These are phyloP conservation scores for Toxostoma redivivum DNA, from an alignment of 2,113 vertebrate species.

Conservation along the genomic window DNA sequence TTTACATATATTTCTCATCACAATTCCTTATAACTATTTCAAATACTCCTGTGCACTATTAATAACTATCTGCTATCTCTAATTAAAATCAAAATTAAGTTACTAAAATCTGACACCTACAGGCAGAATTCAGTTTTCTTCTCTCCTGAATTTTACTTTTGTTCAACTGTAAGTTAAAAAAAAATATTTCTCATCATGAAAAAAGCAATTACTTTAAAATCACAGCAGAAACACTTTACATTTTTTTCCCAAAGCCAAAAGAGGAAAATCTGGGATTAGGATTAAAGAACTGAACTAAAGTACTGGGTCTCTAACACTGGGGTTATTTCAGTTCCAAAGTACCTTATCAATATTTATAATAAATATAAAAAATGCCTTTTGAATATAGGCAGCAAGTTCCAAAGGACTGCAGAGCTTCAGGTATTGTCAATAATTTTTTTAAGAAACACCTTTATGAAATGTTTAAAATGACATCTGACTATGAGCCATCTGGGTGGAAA, in stretches of 20 bases:
- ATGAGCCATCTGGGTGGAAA: background rate
- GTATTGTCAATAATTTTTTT: background rate
- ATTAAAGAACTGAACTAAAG: background rate
- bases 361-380: background rate
- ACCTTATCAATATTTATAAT: background rate
- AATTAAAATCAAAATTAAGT: background rate
- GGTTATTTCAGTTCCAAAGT: background rate
- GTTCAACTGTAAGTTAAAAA: background rate
- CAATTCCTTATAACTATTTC: background rate
- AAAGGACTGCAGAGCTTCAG: background rate
- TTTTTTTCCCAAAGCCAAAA: background rate
- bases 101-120: background rate
- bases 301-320: background rate
- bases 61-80: background rate
- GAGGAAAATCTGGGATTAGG: background rate
- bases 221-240: background rate
- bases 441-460: background rate
- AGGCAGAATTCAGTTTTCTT: background rate
- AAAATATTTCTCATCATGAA: background rate
- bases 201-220: background rate
- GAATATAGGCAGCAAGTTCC: background rate
- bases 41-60: background rate
- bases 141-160: background rate
- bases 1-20: background rate
- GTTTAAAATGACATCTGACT: background rate